Evolutionary conservation across 2,888 invertebrate genomes (phyloP), one percentile per base, ranked within the genome.

Genomic region (Nymphalis polychloros): DNA sequence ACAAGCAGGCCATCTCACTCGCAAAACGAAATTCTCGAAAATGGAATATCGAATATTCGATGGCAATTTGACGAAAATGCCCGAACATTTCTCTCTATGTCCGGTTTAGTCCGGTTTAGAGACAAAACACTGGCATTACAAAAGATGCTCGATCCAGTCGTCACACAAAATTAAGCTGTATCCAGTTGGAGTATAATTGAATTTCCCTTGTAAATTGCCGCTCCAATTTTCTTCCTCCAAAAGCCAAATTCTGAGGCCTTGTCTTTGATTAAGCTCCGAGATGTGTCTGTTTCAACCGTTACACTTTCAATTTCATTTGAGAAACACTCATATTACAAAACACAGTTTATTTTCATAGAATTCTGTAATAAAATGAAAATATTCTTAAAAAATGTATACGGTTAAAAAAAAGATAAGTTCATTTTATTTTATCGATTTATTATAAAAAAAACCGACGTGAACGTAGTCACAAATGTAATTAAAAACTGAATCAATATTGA

Each of bases 101-200:
- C 66, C 68, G 64, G 70, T 67, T 73, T 66, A 64, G 71, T 70
- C 71, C 57, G 63, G 72, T 75, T 69, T 70, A 63, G 72, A 64
- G 70, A 69, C 69, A 67, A 65, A 60, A 69, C 65, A 62, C 47
- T 69, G 35, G 59, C 16, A 65, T 63, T 47, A 69, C 69, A 65
- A 63, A 69, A 60, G 69, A 66, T 59, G 8, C 31, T 57, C 35
- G n/a, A 46, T 41, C n/a, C 23, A 41, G 41, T 31, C 49, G 53
- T 31, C 35, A 63, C 46, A 50, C 27, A 20, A 63, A 57, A 41
- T 57, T 57, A 48, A 62, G 46, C 60, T 62, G 35, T 60, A 57
- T 27, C 13, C 27, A 4, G 3, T 20, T 20, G 57, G 2, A 16
- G 17, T 35, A 63, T 10, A n/a, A 16, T 59, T 63, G 46, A 62